These are phyloP conservation scores for Ivindomyrus marchei DNA, from an alignment of 2,113 vertebrate genomes.

Conservation along the genomic window DNA sequence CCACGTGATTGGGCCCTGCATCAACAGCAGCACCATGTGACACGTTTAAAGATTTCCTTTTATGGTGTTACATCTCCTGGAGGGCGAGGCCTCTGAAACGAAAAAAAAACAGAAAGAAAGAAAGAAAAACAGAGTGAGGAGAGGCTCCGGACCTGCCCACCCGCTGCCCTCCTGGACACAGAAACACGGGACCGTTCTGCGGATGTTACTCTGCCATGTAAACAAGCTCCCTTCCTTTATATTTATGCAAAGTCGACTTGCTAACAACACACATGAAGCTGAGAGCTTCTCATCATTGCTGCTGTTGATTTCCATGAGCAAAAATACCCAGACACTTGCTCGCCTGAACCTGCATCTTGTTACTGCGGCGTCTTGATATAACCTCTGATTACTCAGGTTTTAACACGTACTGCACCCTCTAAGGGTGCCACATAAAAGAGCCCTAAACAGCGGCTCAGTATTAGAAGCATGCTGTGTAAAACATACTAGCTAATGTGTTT, in stretches of 20 bases:
- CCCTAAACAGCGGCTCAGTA: not conserved
- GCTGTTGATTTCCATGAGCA: not conserved
- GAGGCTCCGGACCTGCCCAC: not conserved
- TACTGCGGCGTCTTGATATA: not conserved
- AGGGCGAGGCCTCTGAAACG: constrained; percentile 49
- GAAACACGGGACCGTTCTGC: not conserved
- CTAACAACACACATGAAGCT: not conserved
- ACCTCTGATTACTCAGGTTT: not conserved
- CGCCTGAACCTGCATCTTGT: not conserved
- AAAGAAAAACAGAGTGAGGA: too few species aligned
- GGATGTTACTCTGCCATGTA: not conserved
- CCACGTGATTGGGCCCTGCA: constrained; percentile 63
- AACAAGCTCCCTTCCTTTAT: not conserved
- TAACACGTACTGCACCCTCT: not conserved
- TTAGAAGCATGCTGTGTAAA: not conserved
- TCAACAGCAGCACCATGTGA: constrained; percentile 71
- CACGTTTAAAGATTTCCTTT: constrained; percentile 74
- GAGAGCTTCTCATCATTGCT: not conserved
- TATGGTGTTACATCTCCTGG: constrained; percentile 59
- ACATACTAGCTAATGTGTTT: not conserved
- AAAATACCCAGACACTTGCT: not conserved
- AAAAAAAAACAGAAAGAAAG: constrained; percentile 28
- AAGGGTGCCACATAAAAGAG: not conserved
- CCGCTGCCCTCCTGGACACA: not conserved
- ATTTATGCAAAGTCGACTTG: not conserved